Evolutionary conservation across 2,888 invertebrate genomes (phyloP), one percentile per base, ranked within the genome.

Genomic region (Folsomia manolachei): DNA sequence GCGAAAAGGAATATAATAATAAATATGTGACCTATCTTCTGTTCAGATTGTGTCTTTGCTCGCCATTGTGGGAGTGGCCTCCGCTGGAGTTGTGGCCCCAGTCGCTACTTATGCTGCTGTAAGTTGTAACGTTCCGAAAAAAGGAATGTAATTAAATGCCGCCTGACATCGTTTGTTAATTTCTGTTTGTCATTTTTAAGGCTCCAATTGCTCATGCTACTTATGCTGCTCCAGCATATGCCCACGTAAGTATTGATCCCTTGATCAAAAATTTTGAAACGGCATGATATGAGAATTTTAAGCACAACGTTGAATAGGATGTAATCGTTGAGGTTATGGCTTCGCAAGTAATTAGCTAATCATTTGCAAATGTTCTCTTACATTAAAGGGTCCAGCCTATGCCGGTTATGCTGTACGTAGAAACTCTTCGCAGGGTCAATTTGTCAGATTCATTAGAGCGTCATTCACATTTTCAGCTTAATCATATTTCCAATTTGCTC

Each of bases 31-130:
- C n/a, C n/a, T 23, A 7, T 23, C 24, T 67, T 19, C 26, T 24
- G 26, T 68, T 26, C 69, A 74, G 74, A 66, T 63, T 52, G 56
- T 69, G 19, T 51, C 69, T 14, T 65, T 74, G 27, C 53, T 73
- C 51, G 65, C 73, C 70, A 24, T 73, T 52, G 26, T 70, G 25
- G 70, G 66, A 21, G 53, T 66, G 21, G 73, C 73, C 25, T 62
- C 66, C 25, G 70, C 73, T 21, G 66, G 70, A 7, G 69, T 60
- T 4, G 63, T 63, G 1, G 70, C 56, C 27, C 64, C 70, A 70
- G n/a, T n/a, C n/a, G n/a, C n/a, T n/a, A 64, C 26, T 65, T 70
- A 26, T n/a, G 27, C 64, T 21, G 69, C 64, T 64, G 18, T 27
- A 66, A 11, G 71, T 67, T 14, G 71, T 63, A 51, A 18, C 9